These are phyloP conservation scores for Gambelia wislizenii DNA, from an alignment of 2,797 vertebrate species.

Conservation along the genomic window DNA sequence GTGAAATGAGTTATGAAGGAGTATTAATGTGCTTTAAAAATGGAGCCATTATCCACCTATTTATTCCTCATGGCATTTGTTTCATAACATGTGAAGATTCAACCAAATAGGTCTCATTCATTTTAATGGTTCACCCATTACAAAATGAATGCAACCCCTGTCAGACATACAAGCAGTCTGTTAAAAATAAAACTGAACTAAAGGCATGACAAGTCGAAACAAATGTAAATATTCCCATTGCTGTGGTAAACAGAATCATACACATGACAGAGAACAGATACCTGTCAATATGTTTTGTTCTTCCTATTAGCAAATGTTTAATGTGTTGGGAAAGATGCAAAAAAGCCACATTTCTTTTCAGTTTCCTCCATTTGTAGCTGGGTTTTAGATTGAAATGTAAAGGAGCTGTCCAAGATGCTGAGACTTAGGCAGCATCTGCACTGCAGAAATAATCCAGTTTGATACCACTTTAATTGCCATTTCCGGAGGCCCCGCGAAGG, in stretches of 20 bases:
- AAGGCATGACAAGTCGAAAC: not conserved
- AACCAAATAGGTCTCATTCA: not conserved
- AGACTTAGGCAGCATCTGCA: too few species aligned
- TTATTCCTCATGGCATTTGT: not conserved
- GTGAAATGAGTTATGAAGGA: not conserved
- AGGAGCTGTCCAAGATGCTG: too few species aligned
- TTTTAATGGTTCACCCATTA: not conserved
- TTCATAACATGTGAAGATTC: not conserved
- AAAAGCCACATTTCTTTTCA: not conserved
- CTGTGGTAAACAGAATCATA: not conserved
- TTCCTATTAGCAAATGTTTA: not conserved
- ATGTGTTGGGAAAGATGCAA: not conserved
- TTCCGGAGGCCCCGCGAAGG: too few species aligned
- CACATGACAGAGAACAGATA: not conserved
- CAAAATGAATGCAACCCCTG: not conserved
- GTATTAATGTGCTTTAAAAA: not conserved
- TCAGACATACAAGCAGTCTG: not conserved
- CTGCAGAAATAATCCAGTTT: too few species aligned
- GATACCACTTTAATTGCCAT: too few species aligned
- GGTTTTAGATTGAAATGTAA: too few species aligned
- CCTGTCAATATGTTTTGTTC: not conserved
- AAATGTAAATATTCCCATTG: conserved; percentile 6
- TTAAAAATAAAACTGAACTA: not conserved
- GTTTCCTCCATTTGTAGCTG: not conserved
- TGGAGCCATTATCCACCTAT: not conserved